phyloP scores from a whole-genome alignment of 2,888 invertebrate species.

The Perizoma affinitatum region DNA sequence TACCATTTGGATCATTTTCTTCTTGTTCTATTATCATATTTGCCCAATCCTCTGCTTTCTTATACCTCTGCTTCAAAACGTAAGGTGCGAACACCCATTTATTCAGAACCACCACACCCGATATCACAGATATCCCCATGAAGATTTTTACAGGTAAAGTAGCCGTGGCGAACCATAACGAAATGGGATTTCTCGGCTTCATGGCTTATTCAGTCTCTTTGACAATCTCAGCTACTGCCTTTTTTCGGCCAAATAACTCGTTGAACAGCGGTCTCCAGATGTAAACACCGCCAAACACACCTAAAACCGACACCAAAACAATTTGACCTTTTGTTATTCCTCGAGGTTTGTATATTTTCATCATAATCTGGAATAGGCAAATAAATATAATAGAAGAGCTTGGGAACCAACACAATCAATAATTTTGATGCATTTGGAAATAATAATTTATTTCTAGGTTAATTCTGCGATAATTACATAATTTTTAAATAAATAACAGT shows the following conservation, averaged over 20 bases:
- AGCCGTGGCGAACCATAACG: conserved; percentile 53
- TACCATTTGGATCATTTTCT: conserved; percentile 49
- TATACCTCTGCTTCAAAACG: conserved; percentile 49
- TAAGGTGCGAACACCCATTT: conserved; percentile 60
- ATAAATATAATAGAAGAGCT: conserved; percentile 3
- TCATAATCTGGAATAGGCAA: conserved; percentile 45
- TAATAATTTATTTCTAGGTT: not conserved
- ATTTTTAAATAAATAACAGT: not conserved
- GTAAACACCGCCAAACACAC: conserved; percentile 75
- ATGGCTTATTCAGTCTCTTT: conserved; percentile 50
- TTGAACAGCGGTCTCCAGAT: conserved; percentile 79
- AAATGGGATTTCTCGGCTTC: conserved; percentile 36
- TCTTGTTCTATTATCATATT: conserved; percentile 66
- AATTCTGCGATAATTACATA: not conserved
- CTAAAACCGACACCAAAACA: conserved; percentile 66
- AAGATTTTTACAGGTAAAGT: conserved; percentile 64
- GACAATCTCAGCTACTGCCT: conserved; percentile 33
- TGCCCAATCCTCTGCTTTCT: conserved; percentile 68
- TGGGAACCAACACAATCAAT: not conserved
- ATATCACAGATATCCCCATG: conserved; percentile 69
- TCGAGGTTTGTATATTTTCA: conserved; percentile 73
- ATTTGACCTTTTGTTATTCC: conserved; percentile 70
- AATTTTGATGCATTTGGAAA: not conserved
- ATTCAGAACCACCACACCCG: conserved; percentile 54
- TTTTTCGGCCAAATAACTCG: conserved; percentile 52